Evolutionary conservation across 2,113 vertebrate genomes (phyloP), one percentile per base, ranked within the genome.

Genomic region (Raja brachyura): DNA sequence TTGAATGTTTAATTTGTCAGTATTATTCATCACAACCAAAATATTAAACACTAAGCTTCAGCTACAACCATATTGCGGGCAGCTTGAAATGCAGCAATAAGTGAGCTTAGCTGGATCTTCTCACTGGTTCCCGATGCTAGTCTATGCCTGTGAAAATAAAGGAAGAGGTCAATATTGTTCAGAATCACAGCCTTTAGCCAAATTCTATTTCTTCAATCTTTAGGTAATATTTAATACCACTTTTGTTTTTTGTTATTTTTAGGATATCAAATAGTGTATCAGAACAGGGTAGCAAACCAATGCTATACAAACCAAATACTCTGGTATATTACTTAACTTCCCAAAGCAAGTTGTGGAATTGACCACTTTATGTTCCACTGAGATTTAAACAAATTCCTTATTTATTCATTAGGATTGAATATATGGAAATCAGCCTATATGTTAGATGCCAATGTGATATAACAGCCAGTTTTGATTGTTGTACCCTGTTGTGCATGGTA

Each of bases 21-120:
- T 11, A 59, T 85, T 5, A 54, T 20, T 66, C n/a, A 13, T 63
- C 28, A 59, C 31, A n/a, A 56, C 56, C 22, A 59, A 59, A 85
- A 85, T 22, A 81, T 56, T 22, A 79, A 73, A 11, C 93, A 93
- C 28, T 96, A 97, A 90, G 97, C 97, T 93, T 99, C 97, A 0
- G 97, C 97, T 93, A 97, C 97, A 22, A 99, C 98, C 54, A 98
- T 95, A 94, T 99, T 97, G 94, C 99, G 96, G 93, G 98, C 98
- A 75, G 97, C 97, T 94, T 99, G 99, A 95, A 99, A 99, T 0
- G 99, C 98, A 0, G 98, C 98, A 0, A 99, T 97, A 96, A 99
- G 97, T 74, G 98, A 98, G 94, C 98, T 98, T 93, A 99, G 96
- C 97, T 99, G 99, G 94, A 99, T 98, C 96, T 98, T 99, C 95